phyloP scores from a whole-genome alignment of 2,888 invertebrate genomes.

The Timandra comae region DNA sequence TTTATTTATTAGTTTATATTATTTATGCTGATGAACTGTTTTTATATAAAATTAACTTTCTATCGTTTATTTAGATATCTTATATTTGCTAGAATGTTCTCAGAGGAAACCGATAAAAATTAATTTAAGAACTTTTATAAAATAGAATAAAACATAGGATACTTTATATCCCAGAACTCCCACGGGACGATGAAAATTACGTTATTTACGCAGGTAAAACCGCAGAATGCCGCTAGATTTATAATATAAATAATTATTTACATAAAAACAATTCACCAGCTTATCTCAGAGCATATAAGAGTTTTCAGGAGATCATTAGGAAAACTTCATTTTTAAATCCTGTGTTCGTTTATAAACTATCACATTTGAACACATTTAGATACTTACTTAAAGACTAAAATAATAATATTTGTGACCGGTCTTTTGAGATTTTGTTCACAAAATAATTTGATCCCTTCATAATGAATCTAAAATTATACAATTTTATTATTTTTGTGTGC shows the following conservation, averaged over 20 bases:
- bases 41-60: no score
- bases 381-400: neutral
- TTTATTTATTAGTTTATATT: constrained; percentile 14
- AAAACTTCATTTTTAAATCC: constrained; percentile 63
- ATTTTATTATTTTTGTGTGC: no score
- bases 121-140: no score
- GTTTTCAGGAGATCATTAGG: constrained; percentile 74
- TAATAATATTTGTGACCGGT: constrained; percentile 3
- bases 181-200: no score
- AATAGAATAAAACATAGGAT: no score
- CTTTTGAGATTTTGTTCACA: constrained; percentile 37
- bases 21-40: constrained; percentile 27
- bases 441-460: constrained; percentile 43
- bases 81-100: no score
- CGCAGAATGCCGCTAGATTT: no score
- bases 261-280: constrained; percentile 32
- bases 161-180: no score
- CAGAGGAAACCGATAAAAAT: no score
- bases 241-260: constrained; percentile 1
- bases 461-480: no score
- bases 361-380: constrained; percentile 71
- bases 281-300: constrained; percentile 56
- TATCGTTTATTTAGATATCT: no score
- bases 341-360: constrained; percentile 70
- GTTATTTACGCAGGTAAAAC: no score